A percentile compares a stretch with the other conserved stretches of the same genome.
Conservation (phyloP, 1,140 invertebrate species). For the Hesperophylax magnus region DNA sequence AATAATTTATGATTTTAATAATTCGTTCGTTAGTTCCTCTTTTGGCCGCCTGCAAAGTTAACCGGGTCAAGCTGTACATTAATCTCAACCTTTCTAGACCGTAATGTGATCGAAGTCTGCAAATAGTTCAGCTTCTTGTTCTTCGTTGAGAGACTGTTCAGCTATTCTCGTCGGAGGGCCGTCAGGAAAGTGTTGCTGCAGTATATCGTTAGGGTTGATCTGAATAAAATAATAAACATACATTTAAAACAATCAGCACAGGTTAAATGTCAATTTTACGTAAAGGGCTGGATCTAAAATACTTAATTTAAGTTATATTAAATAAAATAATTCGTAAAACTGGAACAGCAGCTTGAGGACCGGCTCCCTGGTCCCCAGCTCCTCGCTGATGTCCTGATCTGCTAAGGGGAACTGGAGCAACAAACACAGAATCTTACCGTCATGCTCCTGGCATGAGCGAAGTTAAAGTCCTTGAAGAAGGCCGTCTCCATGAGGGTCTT, state of each 20-base stretch:
- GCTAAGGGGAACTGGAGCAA: slow-evolving; percentile 53
- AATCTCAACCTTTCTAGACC: neutral
- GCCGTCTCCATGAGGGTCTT: slow-evolving; percentile 67
- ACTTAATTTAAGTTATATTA: neutral
- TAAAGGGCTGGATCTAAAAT: too few relatives aligned
- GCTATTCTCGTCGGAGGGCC: slow-evolving; percentile 18
- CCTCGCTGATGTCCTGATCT: slow-evolving; percentile 47
- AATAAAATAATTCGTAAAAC: slow-evolving; percentile 60
- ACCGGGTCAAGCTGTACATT: too few relatives aligned
- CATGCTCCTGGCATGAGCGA: slow-evolving; percentile 65
- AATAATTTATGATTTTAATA: too few relatives aligned
- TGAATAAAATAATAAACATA: slow-evolving; percentile 31
- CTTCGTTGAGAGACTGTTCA: slow-evolving; percentile 16
- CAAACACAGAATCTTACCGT: slow-evolving; percentile 59
- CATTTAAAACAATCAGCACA: too few relatives aligned
- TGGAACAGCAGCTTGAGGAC: slow-evolving; percentile 64
- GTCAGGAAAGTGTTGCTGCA: slow-evolving; percentile 48
- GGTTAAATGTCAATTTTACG: too few relatives aligned
- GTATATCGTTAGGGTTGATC: slow-evolving; percentile 48
- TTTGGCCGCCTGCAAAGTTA: too few relatives aligned
- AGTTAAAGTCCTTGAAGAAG: slow-evolving; percentile 69
- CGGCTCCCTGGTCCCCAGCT: slow-evolving; percentile 58
- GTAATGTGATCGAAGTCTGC: slow-evolving; percentile 2
- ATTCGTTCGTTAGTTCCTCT: too few relatives aligned
- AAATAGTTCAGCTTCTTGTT: slow-evolving; percentile 13